A percentile compares a stretch with the other conserved stretches of the same genome.
These are phyloP conservation scores for Nezara viridula DNA, from an alignment of 2,888 invertebrate genomes.

Conservation along the genomic window DNA sequence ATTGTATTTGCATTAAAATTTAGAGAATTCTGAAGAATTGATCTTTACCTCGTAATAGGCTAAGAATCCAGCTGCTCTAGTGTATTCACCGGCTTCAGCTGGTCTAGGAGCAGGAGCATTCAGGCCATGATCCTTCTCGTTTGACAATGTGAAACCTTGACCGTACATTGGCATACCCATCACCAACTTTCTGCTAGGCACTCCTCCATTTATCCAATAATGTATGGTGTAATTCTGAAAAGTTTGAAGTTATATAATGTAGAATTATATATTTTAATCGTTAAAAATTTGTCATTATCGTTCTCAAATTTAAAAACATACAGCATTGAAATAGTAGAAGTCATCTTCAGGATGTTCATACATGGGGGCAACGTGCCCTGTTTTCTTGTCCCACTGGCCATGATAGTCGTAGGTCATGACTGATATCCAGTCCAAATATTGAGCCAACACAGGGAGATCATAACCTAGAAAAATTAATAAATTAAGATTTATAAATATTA, in stretches of 20 bases:
- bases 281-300: background rate
- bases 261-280: background rate
- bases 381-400: slow-evolving; percentile 93
- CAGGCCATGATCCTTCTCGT: slow-evolving; percentile 76
- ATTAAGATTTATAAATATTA: background rate
- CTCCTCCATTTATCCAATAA: slow-evolving; percentile 90
- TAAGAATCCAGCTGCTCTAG: slow-evolving; percentile 86
- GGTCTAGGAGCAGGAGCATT: slow-evolving; percentile 82
- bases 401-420: slow-evolving; percentile 95
- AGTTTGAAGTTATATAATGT: background rate
- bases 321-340: slow-evolving; percentile 85
- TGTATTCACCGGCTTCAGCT: slow-evolving; percentile 88
- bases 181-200: slow-evolving; percentile 83
- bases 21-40: background rate
- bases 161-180: slow-evolving; percentile 94
- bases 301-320: slow-evolving; percentile 69
- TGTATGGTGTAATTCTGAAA: slow-evolving; percentile 86
- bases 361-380: slow-evolving; percentile 90
- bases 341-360: slow-evolving; percentile 87
- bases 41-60: slow-evolving; percentile 84
- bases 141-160: slow-evolving; percentile 80
- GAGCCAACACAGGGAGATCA: slow-evolving; percentile 82
- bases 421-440: slow-evolving; percentile 89
- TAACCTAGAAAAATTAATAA: slow-evolving; percentile 73
- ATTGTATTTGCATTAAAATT: background rate